A percentile compares a stretch with the other conserved stretches of the same genome.
These are phyloP conservation scores for Eugnorisma glareosa DNA, from an alignment of 2,888 invertebrate genomes.

Conservation along the genomic window DNA sequence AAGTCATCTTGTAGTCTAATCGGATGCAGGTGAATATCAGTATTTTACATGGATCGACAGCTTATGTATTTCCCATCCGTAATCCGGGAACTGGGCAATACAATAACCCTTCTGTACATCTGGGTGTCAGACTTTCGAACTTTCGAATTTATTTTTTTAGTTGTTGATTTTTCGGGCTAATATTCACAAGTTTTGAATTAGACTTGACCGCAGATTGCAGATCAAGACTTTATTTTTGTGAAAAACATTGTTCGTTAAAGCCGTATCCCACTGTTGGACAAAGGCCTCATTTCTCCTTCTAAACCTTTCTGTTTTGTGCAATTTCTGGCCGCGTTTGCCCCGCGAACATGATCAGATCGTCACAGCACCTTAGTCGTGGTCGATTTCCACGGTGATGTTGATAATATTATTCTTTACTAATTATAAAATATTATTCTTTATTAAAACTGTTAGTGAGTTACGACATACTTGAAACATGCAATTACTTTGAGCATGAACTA, in stretches of 20 bases:
- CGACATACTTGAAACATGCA: neutral
- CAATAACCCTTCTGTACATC: neutral
- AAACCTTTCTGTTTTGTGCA: too few species aligned
- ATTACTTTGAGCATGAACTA: neutral
- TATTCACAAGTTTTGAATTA: neutral
- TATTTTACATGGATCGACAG: neutral
- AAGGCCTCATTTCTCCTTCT: too few species aligned
- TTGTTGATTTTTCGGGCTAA: neutral
- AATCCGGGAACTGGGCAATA: neutral
- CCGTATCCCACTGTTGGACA: too few species aligned
- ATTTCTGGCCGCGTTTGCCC: too few species aligned
- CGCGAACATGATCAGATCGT: neutral
- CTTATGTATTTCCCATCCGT: neutral
- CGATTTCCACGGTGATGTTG: too few species aligned
- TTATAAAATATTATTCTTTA: neutral
- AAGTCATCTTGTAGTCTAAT: neutral
- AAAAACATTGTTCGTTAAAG: neutral
- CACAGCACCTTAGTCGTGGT: neutral
- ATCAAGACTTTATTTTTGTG: too few species aligned
- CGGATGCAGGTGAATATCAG: neutral
- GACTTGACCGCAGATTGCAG: too few species aligned
- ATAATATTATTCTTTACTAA: too few species aligned
- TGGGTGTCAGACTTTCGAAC: neutral
- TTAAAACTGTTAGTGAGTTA: neutral
- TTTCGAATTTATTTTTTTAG: neutral